Conservation (phyloP, 2,888 invertebrate genomes). For the Malacosoma neustria region DNA sequence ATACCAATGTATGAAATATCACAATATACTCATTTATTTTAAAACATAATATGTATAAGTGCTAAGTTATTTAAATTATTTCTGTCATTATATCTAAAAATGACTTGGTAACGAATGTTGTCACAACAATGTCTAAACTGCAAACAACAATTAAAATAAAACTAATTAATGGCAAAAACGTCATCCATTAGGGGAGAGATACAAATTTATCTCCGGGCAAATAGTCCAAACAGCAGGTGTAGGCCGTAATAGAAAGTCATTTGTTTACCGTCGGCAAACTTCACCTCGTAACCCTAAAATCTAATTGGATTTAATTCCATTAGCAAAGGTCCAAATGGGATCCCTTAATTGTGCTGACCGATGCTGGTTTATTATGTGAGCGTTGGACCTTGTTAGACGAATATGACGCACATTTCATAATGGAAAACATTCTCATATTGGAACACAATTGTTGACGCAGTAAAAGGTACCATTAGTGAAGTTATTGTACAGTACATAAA, state of each 20-base stretch:
- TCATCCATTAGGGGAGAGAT: constrained; percentile 30
- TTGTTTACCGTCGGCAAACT: constrained; percentile 67
- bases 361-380: constrained; percentile 52
- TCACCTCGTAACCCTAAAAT: constrained; percentile 72
- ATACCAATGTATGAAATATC: too few species aligned
- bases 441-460: constrained; percentile 9
- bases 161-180: constrained; percentile 35
- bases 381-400: constrained; percentile 26
- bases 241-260: constrained; percentile 55
- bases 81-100: too few species aligned
- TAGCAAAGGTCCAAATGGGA: constrained; percentile 68
- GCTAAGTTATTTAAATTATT: too few species aligned
- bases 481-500: too few species aligned
- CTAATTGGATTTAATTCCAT: constrained; percentile 75
- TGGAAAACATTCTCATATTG: constrained; percentile 31
- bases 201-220: constrained; percentile 44
- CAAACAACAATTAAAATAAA: constrained; percentile 21
- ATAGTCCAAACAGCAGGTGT: constrained; percentile 52
- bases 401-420: constrained; percentile 32
- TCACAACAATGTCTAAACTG: constrained; percentile 3
- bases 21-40: too few species aligned
- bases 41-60: too few species aligned
- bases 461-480: too few species aligned
- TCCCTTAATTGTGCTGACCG: constrained; percentile 68
- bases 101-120: too few species aligned